Evolutionary conservation across 2,113 vertebrate species (phyloP), one percentile per base, ranked within the genome.

Genomic region (Tricholaema leucomelas): DNA sequence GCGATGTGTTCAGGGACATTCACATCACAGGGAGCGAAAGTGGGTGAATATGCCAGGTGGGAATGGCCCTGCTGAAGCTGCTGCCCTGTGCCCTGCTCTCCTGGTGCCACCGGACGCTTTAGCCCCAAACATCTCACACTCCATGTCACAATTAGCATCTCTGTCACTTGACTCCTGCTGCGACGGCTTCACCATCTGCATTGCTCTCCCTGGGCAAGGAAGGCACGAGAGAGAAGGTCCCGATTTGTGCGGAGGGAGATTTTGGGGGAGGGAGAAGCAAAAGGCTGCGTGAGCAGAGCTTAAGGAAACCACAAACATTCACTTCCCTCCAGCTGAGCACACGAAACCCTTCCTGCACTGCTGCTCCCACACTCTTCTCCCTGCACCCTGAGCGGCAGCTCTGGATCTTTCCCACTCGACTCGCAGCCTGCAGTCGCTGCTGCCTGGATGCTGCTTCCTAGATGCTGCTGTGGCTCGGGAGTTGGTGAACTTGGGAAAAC

Each of bases 321-420:
- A 19, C 5, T 35, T 8, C 15, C 2, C 36, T 30, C 48, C 70
- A 20, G 54, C 65, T 0, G 3, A 24, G 40, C 16, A 12, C 58
- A 27, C 0, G 27, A 7, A n/a, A 15, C 35, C 48, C 48, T 50
- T 50, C 23, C 48, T 50, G 0, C 1, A 4, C 1, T 23, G 55
- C 76, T 8, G 0, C 14, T 16, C 1, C 72, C 5, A 7, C 8
- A 1, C 10, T 5, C 2, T 8, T 12, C 31, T 20, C 30, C 1
- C 3, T 13, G 23, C 48, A 50, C 8, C 7, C 5, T 1, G 6
- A 54, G 40, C 42, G 1, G 30, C 0, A 3, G 48, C 35, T 40
- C 86, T 69, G 25, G 77, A 10, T 3, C 3, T 23, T 13, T 31
- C 35, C 75, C 33, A 1, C 46, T 7, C 12, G 12, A 2, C 33